phyloP scores from a whole-genome alignment of 1,140 invertebrate species.

The Sarcophaga peregrina region DNA sequence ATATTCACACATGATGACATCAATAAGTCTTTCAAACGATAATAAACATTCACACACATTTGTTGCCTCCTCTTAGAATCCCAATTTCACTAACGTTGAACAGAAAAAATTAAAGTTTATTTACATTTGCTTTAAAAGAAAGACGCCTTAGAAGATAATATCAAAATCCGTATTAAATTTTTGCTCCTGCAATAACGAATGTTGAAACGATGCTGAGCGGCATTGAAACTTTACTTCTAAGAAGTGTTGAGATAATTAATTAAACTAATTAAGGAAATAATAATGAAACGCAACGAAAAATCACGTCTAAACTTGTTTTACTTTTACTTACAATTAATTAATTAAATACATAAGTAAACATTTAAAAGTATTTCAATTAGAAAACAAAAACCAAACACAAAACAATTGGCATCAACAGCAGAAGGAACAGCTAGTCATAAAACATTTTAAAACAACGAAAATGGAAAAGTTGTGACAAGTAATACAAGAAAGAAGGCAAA shows the following conservation, averaged over 20 bases:
- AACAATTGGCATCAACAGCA: neutral
- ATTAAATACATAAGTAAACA: constrained; percentile 38
- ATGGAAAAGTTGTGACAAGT: neutral
- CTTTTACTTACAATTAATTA: constrained; percentile 34
- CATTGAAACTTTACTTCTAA: neutral
- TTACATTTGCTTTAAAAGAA: too few species aligned
- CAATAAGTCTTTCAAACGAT: too few species aligned
- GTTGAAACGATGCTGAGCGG: neutral
- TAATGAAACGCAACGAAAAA: neutral
- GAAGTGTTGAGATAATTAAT: constrained; percentile 39
- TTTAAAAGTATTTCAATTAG: constrained; percentile 41
- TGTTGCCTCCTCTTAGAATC: too few species aligned
- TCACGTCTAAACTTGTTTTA: constrained; percentile 33
- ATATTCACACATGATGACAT: too few species aligned
- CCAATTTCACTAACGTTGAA: too few species aligned
- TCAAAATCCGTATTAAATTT: too few species aligned
- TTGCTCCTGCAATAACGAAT: neutral
- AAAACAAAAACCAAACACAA: neutral
- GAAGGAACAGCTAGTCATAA: neutral
- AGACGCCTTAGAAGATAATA: too few species aligned
- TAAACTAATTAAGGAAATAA: constrained; percentile 30
- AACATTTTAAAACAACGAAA: constrained; percentile 19
- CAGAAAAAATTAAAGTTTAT: too few species aligned
- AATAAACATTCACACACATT: too few species aligned
- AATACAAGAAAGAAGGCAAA: neutral